Conservation (phyloP, 2,113 vertebrate species). For the Pollimyrus isidori region DNA sequence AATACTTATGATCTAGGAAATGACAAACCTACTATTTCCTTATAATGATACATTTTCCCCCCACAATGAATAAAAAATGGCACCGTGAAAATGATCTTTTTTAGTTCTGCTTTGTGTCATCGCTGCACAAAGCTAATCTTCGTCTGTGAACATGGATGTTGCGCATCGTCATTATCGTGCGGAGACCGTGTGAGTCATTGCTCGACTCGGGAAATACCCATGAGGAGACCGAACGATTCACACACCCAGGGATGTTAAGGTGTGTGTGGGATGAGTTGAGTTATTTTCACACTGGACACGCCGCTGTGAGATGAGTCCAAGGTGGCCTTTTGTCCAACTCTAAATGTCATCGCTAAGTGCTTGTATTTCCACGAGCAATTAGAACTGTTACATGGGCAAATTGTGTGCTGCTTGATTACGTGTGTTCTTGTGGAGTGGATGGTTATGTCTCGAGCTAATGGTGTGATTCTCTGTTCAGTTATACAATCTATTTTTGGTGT, state of each 20-base stretch:
- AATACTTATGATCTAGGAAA: not conserved
- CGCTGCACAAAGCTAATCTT: not conserved
- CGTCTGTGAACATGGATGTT: not conserved
- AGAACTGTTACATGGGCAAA: not conserved
- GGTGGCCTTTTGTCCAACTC: not conserved
- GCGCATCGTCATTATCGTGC: not conserved
- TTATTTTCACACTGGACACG: not conserved
- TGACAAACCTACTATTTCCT: not conserved
- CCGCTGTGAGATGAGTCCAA: not conserved
- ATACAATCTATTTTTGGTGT: not conserved
- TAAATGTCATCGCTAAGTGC: not conserved
- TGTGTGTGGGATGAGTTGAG: not conserved
- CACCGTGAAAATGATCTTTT: not conserved
- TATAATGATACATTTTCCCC: not conserved
- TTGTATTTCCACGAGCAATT: not conserved
- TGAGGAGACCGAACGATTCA: not conserved
- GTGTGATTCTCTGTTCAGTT: not conserved
- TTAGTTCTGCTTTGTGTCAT: not conserved
- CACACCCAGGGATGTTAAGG: not conserved
- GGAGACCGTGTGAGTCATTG: not conserved
- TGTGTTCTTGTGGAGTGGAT: not conserved
- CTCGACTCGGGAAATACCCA: not conserved
- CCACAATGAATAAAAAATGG: not conserved
- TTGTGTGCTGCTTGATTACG: not conserved
- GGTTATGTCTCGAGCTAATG: not conserved